phyloP scores from a whole-genome alignment of 2,113 vertebrate species.

The Hyperopisus bebe region DNA sequence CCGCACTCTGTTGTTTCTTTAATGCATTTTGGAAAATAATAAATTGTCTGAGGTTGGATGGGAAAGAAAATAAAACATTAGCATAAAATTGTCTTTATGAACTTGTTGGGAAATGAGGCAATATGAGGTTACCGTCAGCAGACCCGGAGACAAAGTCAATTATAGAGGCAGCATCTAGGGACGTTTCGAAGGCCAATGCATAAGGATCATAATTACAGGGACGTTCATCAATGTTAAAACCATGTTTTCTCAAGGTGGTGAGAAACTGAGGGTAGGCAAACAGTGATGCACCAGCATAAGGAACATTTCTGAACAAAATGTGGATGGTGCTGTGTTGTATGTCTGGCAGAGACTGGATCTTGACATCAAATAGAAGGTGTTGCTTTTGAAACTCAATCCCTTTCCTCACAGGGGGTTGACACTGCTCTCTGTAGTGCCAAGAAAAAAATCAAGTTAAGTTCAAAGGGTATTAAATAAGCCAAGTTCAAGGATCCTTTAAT shows the following conservation, averaged over 20 bases:
- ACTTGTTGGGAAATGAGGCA: conserved; percentile 38
- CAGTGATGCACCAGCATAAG: conserved; percentile 26
- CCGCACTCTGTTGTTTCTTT: conserved; percentile 53
- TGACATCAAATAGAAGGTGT: neutral
- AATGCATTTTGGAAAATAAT: conserved; percentile 49
- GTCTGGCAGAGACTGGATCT: neutral
- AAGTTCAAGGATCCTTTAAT: neutral
- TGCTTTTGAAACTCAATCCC: neutral
- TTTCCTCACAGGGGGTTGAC: neutral
- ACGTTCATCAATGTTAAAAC: conserved; percentile 32
- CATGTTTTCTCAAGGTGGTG: conserved; percentile 32
- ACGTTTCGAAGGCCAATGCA: conserved; percentile 26
- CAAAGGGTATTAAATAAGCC: neutral
- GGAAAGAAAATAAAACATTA: conserved; percentile 31
- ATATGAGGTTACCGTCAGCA: conserved; percentile 31
- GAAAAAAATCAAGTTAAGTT: neutral
- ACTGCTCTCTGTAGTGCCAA: neutral
- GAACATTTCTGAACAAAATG: conserved; percentile 25
- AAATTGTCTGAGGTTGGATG: conserved; percentile 38
- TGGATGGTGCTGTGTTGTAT: neutral
- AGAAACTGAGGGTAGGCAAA: conserved; percentile 30
- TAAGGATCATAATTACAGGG: conserved; percentile 38
- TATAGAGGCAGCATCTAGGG: conserved; percentile 19
- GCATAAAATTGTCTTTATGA: conserved; percentile 37
- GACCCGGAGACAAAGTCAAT: conserved; percentile 26